A percentile compares a stretch with the other conserved stretches of the same genome.
These are phyloP conservation scores for Montipora capitata DNA, from an alignment of 92 coral and sea anemone genomes.

Conservation along the genomic window DNA sequence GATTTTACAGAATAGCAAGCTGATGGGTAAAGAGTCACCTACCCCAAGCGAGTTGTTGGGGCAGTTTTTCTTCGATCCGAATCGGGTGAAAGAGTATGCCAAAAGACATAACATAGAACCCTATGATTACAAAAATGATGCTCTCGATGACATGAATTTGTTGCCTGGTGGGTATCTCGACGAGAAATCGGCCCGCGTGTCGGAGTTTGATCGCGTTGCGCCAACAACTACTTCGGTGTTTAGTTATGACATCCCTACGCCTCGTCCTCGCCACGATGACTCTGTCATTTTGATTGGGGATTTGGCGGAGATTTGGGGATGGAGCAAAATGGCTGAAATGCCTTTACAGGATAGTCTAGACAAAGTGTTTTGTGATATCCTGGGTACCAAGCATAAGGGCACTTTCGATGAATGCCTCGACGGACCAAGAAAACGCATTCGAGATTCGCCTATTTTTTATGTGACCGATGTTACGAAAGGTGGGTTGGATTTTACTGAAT, in stretches of 20 bases:
- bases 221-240: background rate
- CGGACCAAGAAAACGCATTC: background rate
- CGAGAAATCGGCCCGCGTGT: background rate
- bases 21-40: background rate
- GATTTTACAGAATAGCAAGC: background rate
- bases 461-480: background rate
- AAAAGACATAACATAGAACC: background rate
- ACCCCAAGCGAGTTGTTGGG: constrained; percentile 15
- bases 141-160: background rate
- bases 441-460: constrained; percentile 7
- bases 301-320: background rate
- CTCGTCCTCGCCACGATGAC: background rate
- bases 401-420: background rate
- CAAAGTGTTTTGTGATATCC: background rate
- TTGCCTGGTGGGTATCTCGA: background rate
- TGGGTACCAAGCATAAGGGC: background rate
- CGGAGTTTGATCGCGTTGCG: background rate
- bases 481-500: background rate
- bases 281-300: constrained; percentile 4
- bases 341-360: constrained; percentile 4
- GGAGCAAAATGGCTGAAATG: background rate
- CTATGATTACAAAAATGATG: background rate
- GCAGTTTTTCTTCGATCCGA: constrained; percentile 16
- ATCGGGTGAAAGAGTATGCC: background rate
- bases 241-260: constrained; percentile 6